Evolutionary conservation across 2,888 invertebrate genomes (phyloP), one percentile per base, ranked within the genome.

Genomic region (Baronia brevicornis): DNA sequence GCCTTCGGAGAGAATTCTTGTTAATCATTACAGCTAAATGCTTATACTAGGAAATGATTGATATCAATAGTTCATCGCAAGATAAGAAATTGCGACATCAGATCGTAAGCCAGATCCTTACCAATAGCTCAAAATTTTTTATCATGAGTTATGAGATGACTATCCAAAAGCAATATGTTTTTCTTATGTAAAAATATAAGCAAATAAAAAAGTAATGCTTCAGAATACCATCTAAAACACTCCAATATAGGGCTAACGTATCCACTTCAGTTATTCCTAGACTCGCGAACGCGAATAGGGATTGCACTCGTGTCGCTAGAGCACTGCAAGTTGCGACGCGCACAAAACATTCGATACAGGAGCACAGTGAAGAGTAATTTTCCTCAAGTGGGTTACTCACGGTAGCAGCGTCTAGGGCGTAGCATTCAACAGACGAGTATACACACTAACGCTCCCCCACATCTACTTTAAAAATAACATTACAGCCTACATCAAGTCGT

Each of bases 341-440:
- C 41, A 50, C 45, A 50, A 50, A 50, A 51, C 48, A 46, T 44
- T 40, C 52, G 50, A 50, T 53, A 43, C 43, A 47, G 41, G 33
- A 32, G 38, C 31, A 60, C 58, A 54, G 64, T 53, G 60, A 60
- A 67, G 67, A 64, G 73, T 74, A 72, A 79, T 78, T 73, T 74
- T 64, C 56, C 55, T 66, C 68, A 69, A 78, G 79, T 72, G 62
- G 55, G 59, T 51, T 61, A 73, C 64, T 70, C 42, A 37, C 29
- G 17, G 37, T 36, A 24, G 25, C 31, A 13, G 25, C 30, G 36
- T 31, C 36, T 31, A 26, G 32, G 15, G 36, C 42, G 43, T 30
- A 32, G 46, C 45, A 45, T 48, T 46, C 48, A 47, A 44, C 37
- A 43, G 38, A 21, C 29, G 22, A 36, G 36, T 31, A 31, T 28